Percentiles rank a stretch among this genome's conserved stretches.
Evolutionary conservation across 2,113 vertebrate species (phyloP).

Genomic region (Elephantulus edwardii): DNA sequence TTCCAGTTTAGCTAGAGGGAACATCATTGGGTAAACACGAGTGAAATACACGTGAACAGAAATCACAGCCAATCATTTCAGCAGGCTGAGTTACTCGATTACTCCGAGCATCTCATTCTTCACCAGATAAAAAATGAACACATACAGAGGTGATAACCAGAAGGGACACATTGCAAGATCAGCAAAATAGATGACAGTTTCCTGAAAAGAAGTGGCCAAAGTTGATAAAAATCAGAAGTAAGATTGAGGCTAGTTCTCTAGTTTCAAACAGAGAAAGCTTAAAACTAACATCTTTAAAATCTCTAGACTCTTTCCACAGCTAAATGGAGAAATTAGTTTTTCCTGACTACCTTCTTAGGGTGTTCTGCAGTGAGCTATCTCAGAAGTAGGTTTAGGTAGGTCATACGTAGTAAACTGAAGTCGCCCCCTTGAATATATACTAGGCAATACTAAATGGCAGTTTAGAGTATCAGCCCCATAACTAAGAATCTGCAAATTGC

Average conservation of each 20-base stretch:
- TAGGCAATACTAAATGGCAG: background rate
- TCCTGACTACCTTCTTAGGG: background rate
- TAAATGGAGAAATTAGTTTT: background rate
- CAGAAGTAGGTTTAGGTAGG: background rate
- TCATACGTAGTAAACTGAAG: background rate
- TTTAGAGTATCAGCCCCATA: background rate
- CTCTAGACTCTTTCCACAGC: background rate
- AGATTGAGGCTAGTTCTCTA: background rate
- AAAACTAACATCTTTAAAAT: background rate
- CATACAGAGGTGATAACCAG: constrained; percentile 41
- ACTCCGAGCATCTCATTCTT: constrained; percentile 39
- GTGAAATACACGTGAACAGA: constrained; percentile 59
- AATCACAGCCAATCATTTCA: constrained; percentile 64
- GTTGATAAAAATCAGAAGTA: background rate
- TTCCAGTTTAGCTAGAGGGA: background rate
- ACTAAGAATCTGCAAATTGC: background rate
- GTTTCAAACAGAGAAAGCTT: background rate
- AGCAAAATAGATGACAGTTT: background rate
- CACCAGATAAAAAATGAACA: constrained; percentile 60
- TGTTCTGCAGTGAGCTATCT: background rate
- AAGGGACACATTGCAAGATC: constrained; percentile 14
- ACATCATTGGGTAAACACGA: constrained; percentile 30
- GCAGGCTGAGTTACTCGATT: constrained; percentile 44
- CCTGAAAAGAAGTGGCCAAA: background rate
- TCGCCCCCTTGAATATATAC: background rate